phyloP scores from a whole-genome alignment of 2,797 vertebrate species.

The Choloepus didactylus region DNA sequence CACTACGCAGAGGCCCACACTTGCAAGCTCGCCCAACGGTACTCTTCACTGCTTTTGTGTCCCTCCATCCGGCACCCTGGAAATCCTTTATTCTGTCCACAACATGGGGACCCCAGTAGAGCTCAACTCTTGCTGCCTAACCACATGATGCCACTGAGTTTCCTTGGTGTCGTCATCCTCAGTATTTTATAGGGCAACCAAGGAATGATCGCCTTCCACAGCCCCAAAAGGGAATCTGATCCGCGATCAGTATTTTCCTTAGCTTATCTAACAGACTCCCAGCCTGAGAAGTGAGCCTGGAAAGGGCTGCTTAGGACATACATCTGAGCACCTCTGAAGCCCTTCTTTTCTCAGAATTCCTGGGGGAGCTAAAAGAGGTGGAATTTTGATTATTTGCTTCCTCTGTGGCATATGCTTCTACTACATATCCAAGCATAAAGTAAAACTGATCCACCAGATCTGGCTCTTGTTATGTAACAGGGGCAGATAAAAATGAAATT shows the following conservation, averaged over 20 bases:
- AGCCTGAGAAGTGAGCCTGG: neutral
- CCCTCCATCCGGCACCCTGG: neutral
- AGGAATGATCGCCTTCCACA: neutral
- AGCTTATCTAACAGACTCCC: neutral
- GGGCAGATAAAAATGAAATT: neutral
- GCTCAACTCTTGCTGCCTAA: constrained; percentile 4
- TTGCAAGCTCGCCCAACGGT: neutral
- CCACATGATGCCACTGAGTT: neutral
- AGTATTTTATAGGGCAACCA: neutral
- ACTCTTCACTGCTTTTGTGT: neutral
- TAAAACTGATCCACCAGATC: neutral
- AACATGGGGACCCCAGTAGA: neutral
- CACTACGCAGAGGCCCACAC: neutral
- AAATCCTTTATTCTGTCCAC: neutral
- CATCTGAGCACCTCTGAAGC: neutral
- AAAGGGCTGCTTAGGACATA: neutral
- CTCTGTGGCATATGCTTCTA: neutral
- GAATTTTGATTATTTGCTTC: neutral
- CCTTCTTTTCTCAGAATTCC: neutral
- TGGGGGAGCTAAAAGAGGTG: neutral
- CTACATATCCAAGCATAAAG: neutral
- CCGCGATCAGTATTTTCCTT: neutral
- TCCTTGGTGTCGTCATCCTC: neutral
- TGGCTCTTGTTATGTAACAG: neutral
- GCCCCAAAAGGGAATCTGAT: neutral